Conservation (phyloP, 2,888 invertebrate genomes). For the Conomelus anceps region DNA sequence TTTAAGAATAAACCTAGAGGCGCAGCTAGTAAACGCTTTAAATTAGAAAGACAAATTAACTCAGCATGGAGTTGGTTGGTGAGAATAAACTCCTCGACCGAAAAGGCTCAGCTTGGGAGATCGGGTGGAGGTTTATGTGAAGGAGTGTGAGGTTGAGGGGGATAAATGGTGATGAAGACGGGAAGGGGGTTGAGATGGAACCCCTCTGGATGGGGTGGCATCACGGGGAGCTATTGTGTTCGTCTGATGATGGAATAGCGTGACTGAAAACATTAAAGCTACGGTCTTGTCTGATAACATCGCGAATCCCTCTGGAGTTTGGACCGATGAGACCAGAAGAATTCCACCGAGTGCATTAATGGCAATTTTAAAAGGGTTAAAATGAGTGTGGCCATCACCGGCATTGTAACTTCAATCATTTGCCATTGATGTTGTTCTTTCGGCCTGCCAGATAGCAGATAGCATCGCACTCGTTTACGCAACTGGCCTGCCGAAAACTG, state of each 20-base stretch:
- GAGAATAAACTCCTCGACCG: not conserved
- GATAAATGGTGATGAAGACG: too few relatives aligned
- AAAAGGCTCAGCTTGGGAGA: not conserved
- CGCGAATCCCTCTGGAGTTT: not conserved
- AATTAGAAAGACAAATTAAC: not conserved
- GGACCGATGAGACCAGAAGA: not conserved
- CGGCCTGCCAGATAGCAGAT: not conserved
- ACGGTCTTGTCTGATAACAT: not conserved
- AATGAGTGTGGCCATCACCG: not conserved
- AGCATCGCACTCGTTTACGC: not conserved
- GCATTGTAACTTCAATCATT: not conserved
- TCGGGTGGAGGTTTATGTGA: not conserved
- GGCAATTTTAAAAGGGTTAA: not conserved
- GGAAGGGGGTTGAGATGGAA: not conserved
- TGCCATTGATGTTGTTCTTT: not conserved
- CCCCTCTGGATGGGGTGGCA: not conserved
- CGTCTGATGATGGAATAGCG: not conserved
- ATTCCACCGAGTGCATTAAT: not conserved
- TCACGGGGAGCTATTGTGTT: not conserved
- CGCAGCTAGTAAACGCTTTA: not conserved
- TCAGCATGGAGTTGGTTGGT: not conserved
- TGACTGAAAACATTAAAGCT: not conserved
- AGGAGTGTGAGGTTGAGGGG: not conserved
- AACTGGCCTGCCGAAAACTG: not conserved
- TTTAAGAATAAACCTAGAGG: not conserved